Percentiles rank a stretch among this genome's conserved stretches.
These are phyloP conservation scores for Rallus limicola DNA, from an alignment of 2,113 vertebrate species.

Conservation along the genomic window DNA sequence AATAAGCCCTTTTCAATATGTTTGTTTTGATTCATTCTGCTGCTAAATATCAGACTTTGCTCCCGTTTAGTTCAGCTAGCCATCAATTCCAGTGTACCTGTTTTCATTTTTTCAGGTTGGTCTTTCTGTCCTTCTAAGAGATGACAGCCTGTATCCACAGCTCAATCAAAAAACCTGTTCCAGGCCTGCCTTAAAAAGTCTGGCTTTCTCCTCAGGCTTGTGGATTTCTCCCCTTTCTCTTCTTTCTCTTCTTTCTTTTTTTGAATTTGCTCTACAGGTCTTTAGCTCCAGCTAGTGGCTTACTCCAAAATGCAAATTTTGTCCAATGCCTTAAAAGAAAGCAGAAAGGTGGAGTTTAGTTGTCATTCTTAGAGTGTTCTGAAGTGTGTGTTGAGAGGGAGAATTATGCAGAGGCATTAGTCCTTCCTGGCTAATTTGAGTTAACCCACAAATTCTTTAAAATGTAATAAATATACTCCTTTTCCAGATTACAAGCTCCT, in stretches of 20 bases:
- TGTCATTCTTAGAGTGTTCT: neutral
- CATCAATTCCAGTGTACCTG: neutral
- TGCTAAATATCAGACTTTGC: neutral
- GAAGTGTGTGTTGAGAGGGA: neutral
- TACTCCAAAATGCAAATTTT: slow-evolving; percentile 66
- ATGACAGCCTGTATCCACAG: neutral
- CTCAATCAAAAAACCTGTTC: neutral
- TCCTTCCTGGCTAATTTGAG: slow-evolving; percentile 42
- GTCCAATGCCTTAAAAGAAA: neutral
- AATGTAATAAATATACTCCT: neutral
- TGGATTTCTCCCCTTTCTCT: neutral
- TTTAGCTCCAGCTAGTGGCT: slow-evolving; percentile 77
- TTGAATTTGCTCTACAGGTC: slow-evolving; percentile 63
- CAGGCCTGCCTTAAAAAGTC: slow-evolving; percentile 6
- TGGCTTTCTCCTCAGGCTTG: slow-evolving; percentile 9
- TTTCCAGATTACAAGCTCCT: slow-evolving; percentile 10
- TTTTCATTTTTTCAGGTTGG: neutral
- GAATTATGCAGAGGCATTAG: neutral
- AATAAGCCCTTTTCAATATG: neutral
- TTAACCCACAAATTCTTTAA: slow-evolving; percentile 19
- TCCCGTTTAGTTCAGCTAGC: neutral
- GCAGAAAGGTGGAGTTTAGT: neutral
- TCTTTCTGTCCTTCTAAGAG: neutral
- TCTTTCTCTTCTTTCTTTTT: neutral
- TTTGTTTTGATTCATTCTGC: neutral